These are phyloP conservation scores for Chascanopsetta lugubris DNA, from an alignment of 2,113 vertebrate genomes.

Conservation along the genomic window DNA sequence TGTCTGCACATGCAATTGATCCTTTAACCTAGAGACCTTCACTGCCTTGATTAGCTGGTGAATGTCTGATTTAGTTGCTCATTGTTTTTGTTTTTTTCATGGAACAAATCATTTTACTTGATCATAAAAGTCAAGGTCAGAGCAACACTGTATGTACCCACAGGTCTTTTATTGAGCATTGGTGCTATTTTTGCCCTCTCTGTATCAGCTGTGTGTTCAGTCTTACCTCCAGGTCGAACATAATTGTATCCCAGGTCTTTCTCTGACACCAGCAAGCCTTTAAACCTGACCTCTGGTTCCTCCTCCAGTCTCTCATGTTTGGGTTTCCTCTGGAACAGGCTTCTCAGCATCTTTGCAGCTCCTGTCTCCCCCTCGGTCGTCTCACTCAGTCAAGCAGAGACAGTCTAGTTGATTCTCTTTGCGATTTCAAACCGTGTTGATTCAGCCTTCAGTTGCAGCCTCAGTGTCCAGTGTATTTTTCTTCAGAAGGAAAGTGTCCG, in stretches of 20 bases:
- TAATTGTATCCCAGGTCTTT: slow-evolving; percentile 87
- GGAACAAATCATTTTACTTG: neutral
- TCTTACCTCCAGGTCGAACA: slow-evolving; percentile 92
- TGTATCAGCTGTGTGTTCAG: neutral
- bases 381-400: slow-evolving; percentile 1
- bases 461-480: neutral
- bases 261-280: slow-evolving; percentile 90
- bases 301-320: slow-evolving; percentile 82
- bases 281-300: slow-evolving; percentile 84
- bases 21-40: neutral
- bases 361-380: slow-evolving; percentile 11
- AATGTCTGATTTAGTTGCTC: neutral
- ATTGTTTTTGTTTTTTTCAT: neutral
- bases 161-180: too few species aligned
- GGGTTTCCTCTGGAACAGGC: slow-evolving; percentile 79
- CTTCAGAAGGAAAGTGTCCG: neutral
- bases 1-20: neutral
- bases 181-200: too few species aligned
- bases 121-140: neutral
- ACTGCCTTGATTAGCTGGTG: neutral
- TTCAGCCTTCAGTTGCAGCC: neutral
- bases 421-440: neutral
- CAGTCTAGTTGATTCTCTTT: slow-evolving; percentile 6
- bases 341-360: slow-evolving; percentile 75
- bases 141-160: neutral